Evolutionary conservation across 1,140 invertebrate genomes (phyloP).

Genomic region (Eciton burchellii): DNA sequence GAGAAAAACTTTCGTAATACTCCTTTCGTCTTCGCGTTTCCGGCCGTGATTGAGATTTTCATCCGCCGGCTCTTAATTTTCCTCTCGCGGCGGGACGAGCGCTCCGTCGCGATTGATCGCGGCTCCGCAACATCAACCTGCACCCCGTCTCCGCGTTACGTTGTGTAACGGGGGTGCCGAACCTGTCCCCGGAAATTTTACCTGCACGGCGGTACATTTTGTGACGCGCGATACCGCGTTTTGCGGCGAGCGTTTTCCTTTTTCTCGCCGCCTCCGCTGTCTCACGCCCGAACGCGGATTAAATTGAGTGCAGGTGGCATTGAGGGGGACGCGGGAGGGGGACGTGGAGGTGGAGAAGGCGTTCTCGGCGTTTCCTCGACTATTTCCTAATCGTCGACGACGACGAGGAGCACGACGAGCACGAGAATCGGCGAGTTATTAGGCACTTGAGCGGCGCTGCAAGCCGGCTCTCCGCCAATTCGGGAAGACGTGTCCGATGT

Average conservation of each 20-base stretch:
- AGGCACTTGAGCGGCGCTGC: conserved; percentile 65
- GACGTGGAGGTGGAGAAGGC: conserved; percentile 1
- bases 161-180: conserved; percentile 30
- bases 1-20: conserved; percentile 70
- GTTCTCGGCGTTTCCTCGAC: conserved; percentile 52
- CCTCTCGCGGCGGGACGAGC: conserved; percentile 13
- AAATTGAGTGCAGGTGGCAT: conserved; percentile 55
- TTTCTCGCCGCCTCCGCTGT: conserved; percentile 9
- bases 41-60: conserved; percentile 62
- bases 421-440: conserved; percentile 61
- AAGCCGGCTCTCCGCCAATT: conserved; percentile 64
- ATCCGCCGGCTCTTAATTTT: conserved; percentile 55
- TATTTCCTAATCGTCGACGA: conserved; percentile 37
- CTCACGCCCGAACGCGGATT: conserved; percentile 55
- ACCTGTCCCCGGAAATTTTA: conserved; percentile 47
- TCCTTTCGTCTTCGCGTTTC: conserved; percentile 38
- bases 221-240: conserved; percentile 33
- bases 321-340: neutral
- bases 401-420: neutral
- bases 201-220: conserved; percentile 15
- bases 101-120: conserved; percentile 6
- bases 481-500: conserved; percentile 69
- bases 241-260: neutral
- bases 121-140: conserved; percentile 41
- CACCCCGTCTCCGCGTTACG: neutral